Conservation (phyloP, 1,140 invertebrate genomes). For the Solen grandis region DNA sequence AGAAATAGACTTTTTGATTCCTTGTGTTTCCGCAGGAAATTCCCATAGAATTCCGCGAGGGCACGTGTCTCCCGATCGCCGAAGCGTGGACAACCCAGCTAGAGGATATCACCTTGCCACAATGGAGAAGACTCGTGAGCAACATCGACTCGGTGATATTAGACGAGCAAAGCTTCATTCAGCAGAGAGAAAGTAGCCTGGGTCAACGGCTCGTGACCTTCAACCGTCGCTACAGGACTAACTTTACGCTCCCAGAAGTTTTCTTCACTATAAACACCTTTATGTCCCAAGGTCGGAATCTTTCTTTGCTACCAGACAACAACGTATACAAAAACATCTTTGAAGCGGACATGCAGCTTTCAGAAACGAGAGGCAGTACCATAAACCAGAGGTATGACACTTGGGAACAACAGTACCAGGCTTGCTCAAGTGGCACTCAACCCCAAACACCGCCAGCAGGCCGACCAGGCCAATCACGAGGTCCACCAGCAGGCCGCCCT, state of each 20-base stretch:
- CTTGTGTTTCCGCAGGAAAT: constrained; percentile 10
- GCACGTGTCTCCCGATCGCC: constrained; percentile 6
- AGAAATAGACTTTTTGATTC: no score
- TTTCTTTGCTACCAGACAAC: neutral
- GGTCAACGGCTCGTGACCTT: neutral
- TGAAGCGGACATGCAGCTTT: neutral
- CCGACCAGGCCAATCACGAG: no score
- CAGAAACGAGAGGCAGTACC: neutral
- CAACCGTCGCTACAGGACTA: neutral
- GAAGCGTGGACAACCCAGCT: constrained; percentile 2
- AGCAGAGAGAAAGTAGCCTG: neutral
- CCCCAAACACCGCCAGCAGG: no score
- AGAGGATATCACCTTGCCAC: neutral
- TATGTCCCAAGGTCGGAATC: neutral
- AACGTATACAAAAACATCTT: constrained; percentile 1
- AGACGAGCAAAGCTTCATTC: neutral
- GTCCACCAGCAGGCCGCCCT: no score
- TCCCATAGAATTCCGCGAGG: constrained; percentile 7
- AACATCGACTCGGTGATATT: neutral
- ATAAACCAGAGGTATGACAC: neutral
- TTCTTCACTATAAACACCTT: neutral
- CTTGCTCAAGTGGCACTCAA: neutral
- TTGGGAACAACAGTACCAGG: constrained; percentile 7
- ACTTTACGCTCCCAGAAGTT: neutral
- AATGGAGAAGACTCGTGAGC: neutral